phyloP scores from a whole-genome alignment of 2,113 vertebrate species.

The Phylloscopus trochilus region DNA sequence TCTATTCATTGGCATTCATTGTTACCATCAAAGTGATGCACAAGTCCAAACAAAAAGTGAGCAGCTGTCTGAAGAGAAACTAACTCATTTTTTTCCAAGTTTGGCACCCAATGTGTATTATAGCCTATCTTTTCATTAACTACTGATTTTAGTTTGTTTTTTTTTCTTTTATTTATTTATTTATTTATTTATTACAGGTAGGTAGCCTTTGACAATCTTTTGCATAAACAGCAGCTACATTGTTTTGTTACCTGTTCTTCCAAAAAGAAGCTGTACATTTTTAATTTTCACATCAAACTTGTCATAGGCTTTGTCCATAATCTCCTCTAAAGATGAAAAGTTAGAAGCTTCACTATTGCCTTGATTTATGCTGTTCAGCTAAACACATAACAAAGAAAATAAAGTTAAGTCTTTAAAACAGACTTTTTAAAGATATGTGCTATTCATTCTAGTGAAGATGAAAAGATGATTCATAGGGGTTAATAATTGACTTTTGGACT shows the following conservation, averaged over 20 bases:
- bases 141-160: neutral
- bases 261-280: slow-evolving; percentile 90
- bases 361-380: slow-evolving; percentile 89
- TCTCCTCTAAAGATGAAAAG: slow-evolving; percentile 90
- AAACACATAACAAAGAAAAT: neutral
- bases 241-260: slow-evolving; percentile 83
- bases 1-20: neutral
- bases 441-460: neutral
- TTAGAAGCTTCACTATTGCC: slow-evolving; percentile 57
- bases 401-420: neutral
- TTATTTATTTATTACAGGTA: neutral
- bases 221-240: neutral
- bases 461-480: neutral
- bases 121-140: neutral
- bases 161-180: neutral
- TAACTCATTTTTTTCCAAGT: neutral
- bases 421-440: too few species aligned
- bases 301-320: slow-evolving; percentile 97
- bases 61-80: neutral
- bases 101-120: neutral
- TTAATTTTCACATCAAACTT: slow-evolving; percentile 88
- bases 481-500: neutral
- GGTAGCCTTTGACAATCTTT: neutral
- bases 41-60: neutral
- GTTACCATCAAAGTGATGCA: neutral